A percentile compares a stretch with the other conserved stretches of the same genome.
Conservation (phyloP, 2,888 invertebrate genomes). For the Congeria kusceri region DNA sequence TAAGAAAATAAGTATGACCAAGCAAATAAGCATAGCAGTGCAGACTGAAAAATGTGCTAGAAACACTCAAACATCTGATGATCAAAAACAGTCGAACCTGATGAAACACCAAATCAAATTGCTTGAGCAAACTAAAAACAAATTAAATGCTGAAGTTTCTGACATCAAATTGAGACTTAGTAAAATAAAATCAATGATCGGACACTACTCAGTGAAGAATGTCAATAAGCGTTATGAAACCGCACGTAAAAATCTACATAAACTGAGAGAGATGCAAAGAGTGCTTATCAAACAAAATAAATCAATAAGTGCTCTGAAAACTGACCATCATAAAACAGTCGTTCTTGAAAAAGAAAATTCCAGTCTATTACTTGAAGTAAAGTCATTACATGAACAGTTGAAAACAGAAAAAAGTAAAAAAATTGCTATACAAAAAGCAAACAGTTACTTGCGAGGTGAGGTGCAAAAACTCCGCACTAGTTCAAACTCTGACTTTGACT, state of each 20-base stretch:
- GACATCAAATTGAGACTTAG: not conserved
- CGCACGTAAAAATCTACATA: not conserved
- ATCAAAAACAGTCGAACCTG: too few species aligned
- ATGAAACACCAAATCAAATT: too few species aligned
- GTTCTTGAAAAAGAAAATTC: not conserved
- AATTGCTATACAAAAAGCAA: conserved; percentile 8
- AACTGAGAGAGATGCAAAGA: not conserved
- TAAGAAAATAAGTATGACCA: too few species aligned
- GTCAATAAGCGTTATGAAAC: conserved; percentile 11
- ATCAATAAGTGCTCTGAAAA: not conserved
- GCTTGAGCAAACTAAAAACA: not conserved
- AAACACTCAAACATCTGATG: too few species aligned
- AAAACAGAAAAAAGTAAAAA: conserved; percentile 2
- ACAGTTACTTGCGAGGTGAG: conserved; percentile 5
- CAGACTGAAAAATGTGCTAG: too few species aligned
- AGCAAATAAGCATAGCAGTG: too few species aligned
- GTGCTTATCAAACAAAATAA: not conserved
- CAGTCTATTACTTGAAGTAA: not conserved
- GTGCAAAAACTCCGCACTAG: not conserved
- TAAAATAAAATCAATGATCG: not conserved
- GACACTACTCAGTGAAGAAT: conserved; percentile 23
- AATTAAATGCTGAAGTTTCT: not conserved
- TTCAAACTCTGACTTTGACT: not conserved
- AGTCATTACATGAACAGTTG: not conserved
- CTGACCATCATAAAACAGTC: not conserved